phyloP scores from a whole-genome alignment of 2,797 vertebrate genomes.

The Sebastes oblongus region DNA sequence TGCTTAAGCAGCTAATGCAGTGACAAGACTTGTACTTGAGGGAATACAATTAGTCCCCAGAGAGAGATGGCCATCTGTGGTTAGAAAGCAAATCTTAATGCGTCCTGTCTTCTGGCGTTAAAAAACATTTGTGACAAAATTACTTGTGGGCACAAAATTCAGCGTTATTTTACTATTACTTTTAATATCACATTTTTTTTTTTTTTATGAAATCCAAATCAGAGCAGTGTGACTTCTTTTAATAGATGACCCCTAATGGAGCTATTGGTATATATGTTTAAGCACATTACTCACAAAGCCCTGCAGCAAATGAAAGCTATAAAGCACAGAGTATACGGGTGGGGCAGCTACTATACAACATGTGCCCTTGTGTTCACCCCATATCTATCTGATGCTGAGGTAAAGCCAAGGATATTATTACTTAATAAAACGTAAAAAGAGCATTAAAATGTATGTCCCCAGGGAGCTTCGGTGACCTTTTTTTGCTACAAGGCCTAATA shows the following conservation, averaged over 20 bases:
- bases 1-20: slow-evolving; percentile 28
- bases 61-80: slow-evolving; percentile 46
- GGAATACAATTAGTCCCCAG: slow-evolving; percentile 39
- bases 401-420: slow-evolving; percentile 37
- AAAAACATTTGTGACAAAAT: slow-evolving; percentile 20
- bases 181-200: neutral
- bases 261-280: neutral
- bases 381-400: neutral
- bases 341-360: neutral
- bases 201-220: neutral
- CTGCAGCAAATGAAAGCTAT: neutral
- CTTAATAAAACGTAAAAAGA: slow-evolving; percentile 46
- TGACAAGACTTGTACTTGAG: slow-evolving; percentile 17
- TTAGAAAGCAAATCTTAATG: slow-evolving; percentile 7
- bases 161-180: neutral
- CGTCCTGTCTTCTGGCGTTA: slow-evolving; percentile 6
- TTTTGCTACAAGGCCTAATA: slow-evolving; percentile 9
- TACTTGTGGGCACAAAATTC: neutral
- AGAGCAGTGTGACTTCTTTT: neutral
- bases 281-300: neutral
- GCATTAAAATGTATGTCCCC: slow-evolving; percentile 40
- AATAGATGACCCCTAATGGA: neutral
- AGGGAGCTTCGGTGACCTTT: slow-evolving; percentile 27
- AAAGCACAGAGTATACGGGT: neutral
- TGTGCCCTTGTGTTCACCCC: slow-evolving; percentile 16